These are phyloP conservation scores for Pelosia muscerda DNA, from an alignment of 2,888 invertebrate species.

Conservation along the genomic window DNA sequence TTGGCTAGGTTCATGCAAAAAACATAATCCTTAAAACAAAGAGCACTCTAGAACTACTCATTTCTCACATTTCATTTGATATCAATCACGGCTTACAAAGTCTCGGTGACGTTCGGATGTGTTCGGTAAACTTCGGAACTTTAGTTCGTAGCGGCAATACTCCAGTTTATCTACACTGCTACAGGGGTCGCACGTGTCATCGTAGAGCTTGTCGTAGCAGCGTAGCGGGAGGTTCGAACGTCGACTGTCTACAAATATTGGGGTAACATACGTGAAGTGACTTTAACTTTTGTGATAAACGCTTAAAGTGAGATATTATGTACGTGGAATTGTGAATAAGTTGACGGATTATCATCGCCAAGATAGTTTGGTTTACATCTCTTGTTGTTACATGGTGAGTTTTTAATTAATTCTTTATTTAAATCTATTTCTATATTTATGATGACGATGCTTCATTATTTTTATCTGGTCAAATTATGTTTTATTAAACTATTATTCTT, in stretches of 20 bases:
- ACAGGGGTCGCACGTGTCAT: conserved; percentile 72
- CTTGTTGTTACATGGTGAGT: conserved; percentile 76
- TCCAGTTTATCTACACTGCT: conserved; percentile 76
- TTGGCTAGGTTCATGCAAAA: conserved; percentile 60
- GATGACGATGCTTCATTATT: not conserved
- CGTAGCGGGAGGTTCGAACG: conserved; percentile 57
- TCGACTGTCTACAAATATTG: conserved; percentile 60
- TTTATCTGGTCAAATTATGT: not conserved
- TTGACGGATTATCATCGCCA: conserved; percentile 61
- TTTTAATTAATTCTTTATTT: conserved; percentile 1
- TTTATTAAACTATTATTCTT: too few relatives aligned
- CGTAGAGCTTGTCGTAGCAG: conserved; percentile 66
- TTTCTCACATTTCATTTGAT: conserved; percentile 86
- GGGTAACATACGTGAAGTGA: conserved; percentile 59
- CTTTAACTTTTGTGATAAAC: conserved; percentile 60
- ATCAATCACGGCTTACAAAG: conserved; percentile 84
- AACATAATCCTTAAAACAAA: conserved; percentile 83
- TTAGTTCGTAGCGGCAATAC: conserved; percentile 68
- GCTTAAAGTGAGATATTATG: conserved; percentile 55
- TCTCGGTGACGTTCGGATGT: conserved; percentile 71
- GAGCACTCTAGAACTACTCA: conserved; percentile 80
- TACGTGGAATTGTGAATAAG: conserved; percentile 66
- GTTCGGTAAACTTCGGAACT: conserved; percentile 71
- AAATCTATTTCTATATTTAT: not conserved
- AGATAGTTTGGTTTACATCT: conserved; percentile 53